phyloP scores from a whole-genome alignment of 2,113 vertebrate species.

The Amphiprion percula region DNA sequence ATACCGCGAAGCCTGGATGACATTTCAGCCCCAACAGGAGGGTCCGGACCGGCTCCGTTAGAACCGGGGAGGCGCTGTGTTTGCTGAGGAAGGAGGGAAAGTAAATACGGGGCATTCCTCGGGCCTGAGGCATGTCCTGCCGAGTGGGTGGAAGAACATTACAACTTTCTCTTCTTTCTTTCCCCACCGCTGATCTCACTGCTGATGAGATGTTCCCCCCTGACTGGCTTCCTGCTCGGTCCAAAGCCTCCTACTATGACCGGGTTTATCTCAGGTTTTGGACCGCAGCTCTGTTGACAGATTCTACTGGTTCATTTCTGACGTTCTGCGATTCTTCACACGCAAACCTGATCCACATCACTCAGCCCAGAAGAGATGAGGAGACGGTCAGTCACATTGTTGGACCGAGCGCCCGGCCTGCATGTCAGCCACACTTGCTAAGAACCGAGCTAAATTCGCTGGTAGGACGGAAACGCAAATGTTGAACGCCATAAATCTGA shows the following conservation, averaged over 20 bases:
- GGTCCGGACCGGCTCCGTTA: constrained; percentile 39
- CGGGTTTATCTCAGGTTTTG: constrained; percentile 32
- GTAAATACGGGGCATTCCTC: constrained; percentile 79
- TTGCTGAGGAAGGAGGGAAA: constrained; percentile 59
- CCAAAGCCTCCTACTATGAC: constrained; percentile 58
- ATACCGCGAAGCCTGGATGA: constrained; percentile 35
- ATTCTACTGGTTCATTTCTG: constrained; percentile 26
- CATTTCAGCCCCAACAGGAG: constrained; percentile 59
- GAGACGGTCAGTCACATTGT: constrained; percentile 54
- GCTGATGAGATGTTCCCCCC: constrained; percentile 59
- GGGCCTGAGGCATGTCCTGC: constrained; percentile 71
- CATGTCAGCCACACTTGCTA: constrained; percentile 37
- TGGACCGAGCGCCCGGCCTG: constrained; percentile 32
- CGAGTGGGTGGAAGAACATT: constrained; percentile 72
- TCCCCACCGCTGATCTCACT: constrained; percentile 36
- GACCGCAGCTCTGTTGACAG: constrained; percentile 27
- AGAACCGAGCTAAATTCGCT: constrained; percentile 2
- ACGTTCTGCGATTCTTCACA: constrained; percentile 29
- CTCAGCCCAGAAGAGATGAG: constrained; percentile 35
- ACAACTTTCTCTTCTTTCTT: constrained; percentile 22
- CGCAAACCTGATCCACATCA: constrained; percentile 57
- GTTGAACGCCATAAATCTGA: not conserved
- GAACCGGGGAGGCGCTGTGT: constrained; percentile 35
- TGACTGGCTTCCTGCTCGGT: constrained; percentile 30
- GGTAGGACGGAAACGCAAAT: constrained; percentile 30